Evolutionary conservation across 2,888 invertebrate genomes (phyloP), one percentile per base, ranked within the genome.

Genomic region (Empis stercorea): DNA sequence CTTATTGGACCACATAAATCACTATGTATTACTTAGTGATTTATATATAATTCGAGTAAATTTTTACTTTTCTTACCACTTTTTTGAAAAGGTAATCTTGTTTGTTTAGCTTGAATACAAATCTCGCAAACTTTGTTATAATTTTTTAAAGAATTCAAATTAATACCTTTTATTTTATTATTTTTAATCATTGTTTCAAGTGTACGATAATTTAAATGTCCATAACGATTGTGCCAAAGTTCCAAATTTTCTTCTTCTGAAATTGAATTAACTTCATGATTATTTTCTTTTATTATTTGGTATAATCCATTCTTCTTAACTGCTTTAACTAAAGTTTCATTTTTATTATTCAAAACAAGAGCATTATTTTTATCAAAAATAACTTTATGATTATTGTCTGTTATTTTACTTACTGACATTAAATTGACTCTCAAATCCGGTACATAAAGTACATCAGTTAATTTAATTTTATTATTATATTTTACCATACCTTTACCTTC

Each of bases 391-490:
- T 37, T 42, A 27, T 45, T 32, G 3, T 48, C 36, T 13, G 48
- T 48, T 13, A 45, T 45, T 41, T 40, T 45, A 15, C 34, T 11
- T 23, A 48, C 44, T 34, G 41, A 45, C 15, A 41, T 6, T n/a
- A 48, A 14, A 37, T 45, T 48, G 30, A 40, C 39, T n/a, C 30
- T 36, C 15, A 48, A 23, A 17, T 44, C 48, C 13, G 43, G 38
- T 27, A 43, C 47, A n/a, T 17, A 43, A 14, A 47, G 23, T 10
- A 45, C 45, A 3, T 48, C 17, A 4, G 3, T 34, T n/a, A 46
- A 23, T 5, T 42, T 30, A 10, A 32, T 30, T 13, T 16, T 30
- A 13, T 30, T 30, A 20, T 13, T 16, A 4, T 15, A 30, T 20
- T 23, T 43, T 43, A 14, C 15, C 3, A 7, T 15, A 15, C 36